Evolutionary conservation across 2,888 invertebrate species (phyloP).

Genomic region (Caenorhabditis angaria): DNA sequence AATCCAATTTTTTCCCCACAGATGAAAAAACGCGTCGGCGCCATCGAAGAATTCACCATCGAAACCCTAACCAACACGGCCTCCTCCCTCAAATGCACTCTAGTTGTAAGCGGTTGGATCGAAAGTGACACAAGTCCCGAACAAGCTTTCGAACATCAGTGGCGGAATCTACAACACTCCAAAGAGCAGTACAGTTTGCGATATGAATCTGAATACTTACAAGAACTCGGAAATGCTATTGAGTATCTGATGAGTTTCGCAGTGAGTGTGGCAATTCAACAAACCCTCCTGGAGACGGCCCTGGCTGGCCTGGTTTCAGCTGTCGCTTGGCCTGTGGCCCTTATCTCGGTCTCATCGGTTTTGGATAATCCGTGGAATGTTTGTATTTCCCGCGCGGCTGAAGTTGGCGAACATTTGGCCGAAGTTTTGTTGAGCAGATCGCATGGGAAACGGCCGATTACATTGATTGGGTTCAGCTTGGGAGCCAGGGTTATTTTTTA

Average conservation of each 20-base stretch:
- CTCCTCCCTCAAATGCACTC: slow-evolving; percentile 76
- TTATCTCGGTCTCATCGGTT: slow-evolving; percentile 77
- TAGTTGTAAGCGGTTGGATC: slow-evolving; percentile 80
- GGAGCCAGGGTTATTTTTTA: slow-evolving; percentile 80
- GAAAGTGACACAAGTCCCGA: slow-evolving; percentile 74
- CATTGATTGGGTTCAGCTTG: slow-evolving; percentile 78
- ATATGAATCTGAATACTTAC: slow-evolving; percentile 57
- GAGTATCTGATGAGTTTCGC: slow-evolving; percentile 78
- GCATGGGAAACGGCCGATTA: slow-evolving; percentile 79
- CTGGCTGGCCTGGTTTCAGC: slow-evolving; percentile 79
- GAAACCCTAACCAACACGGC: slow-evolving; percentile 74
- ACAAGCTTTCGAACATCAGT: slow-evolving; percentile 75
- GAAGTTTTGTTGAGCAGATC: slow-evolving; percentile 78
- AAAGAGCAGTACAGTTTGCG: slow-evolving; percentile 79
- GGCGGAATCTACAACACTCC: slow-evolving; percentile 77
- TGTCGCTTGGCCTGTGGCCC: slow-evolving; percentile 79
- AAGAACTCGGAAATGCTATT: slow-evolving; percentile 75
- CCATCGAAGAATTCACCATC: slow-evolving; percentile 79
- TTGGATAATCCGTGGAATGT: slow-evolving; percentile 81
- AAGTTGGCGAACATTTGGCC: slow-evolving; percentile 78
- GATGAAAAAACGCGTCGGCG: slow-evolving; percentile 80
- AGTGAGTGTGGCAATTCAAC: slow-evolving; percentile 77
- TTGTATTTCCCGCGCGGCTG: slow-evolving; percentile 77
- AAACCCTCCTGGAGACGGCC: slow-evolving; percentile 79
- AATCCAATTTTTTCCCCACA: slow-evolving; percentile 69